Conservation (phyloP, 30 jellyfish, hydroid and myxozoan species). For the Rhopilema esculentum region DNA sequence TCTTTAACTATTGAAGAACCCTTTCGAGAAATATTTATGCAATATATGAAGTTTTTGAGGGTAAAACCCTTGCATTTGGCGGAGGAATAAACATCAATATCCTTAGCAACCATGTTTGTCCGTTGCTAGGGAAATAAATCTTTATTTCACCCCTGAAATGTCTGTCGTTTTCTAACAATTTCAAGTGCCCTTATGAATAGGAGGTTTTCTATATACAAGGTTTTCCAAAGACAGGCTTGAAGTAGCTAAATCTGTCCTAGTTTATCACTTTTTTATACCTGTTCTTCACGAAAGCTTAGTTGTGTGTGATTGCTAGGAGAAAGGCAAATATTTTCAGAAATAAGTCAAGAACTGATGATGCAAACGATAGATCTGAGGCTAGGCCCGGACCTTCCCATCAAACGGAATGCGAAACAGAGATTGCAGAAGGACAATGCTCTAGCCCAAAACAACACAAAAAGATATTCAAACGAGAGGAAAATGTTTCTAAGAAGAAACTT, state of each 20-base stretch:
- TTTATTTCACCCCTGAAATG: neutral
- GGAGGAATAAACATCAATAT: neutral
- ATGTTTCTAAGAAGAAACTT: slow-evolving; percentile 20
- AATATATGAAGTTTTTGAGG: neutral
- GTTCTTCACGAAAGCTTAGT: neutral
- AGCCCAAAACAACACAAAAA: slow-evolving; percentile 7
- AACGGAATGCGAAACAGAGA: neutral
- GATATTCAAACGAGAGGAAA: neutral
- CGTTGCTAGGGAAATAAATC: neutral
- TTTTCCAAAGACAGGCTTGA: neutral
- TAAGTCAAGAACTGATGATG: neutral
- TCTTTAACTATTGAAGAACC: neutral
- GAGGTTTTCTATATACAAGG: neutral
- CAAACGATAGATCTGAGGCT: slow-evolving; percentile 2
- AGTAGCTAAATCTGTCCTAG: neutral
- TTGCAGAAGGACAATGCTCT: slow-evolving; percentile 5
- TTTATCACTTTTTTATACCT: neutral
- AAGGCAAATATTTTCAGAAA: slow-evolving; percentile 6
- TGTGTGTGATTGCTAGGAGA: slow-evolving; percentile 19
- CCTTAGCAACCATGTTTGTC: neutral
- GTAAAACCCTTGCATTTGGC: neutral
- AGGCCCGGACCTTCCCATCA: slow-evolving; percentile 4
- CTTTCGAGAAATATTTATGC: neutral
- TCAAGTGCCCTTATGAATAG: neutral
- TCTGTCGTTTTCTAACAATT: neutral